A percentile compares a stretch with the other conserved stretches of the same genome.
phyloP scores from a whole-genome alignment of 1,140 invertebrate genomes.

The Coenobita brevimanus region DNA sequence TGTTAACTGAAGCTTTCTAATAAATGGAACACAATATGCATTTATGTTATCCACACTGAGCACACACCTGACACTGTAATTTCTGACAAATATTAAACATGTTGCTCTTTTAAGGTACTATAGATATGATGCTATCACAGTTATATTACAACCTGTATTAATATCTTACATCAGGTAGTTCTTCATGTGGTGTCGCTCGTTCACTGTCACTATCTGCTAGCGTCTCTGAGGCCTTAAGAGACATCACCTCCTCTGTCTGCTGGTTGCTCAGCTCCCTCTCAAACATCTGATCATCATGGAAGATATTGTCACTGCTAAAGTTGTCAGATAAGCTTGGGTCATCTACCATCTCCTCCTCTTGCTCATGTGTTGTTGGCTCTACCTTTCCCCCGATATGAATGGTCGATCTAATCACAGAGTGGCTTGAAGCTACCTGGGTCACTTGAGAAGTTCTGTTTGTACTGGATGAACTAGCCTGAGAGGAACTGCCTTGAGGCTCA shows the following conservation, averaged over 20 bases:
- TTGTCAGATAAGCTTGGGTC: constrained; percentile 37
- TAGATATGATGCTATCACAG: too few relatives aligned
- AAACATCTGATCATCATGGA: constrained; percentile 60
- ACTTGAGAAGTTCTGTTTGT: constrained; percentile 3
- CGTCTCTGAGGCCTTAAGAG: constrained; percentile 64
- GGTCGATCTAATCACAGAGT: neutral
- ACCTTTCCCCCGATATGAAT: constrained; percentile 19
- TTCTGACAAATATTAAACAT: too few relatives aligned
- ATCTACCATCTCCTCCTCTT: constrained; percentile 50
- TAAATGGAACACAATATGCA: too few relatives aligned
- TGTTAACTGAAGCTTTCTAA: too few relatives aligned
- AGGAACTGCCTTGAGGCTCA: constrained; percentile 31
- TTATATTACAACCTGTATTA: too few relatives aligned
- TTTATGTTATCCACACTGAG: too few relatives aligned
- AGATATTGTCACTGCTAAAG: constrained; percentile 37
- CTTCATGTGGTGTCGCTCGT: constrained; percentile 43
- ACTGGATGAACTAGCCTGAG: constrained; percentile 9
- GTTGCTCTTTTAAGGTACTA: too few relatives aligned
- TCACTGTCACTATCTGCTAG: constrained; percentile 67
- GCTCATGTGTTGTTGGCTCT: constrained; percentile 16
- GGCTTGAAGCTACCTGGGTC: constrained; percentile 11
- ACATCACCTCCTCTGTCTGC: constrained; percentile 65
- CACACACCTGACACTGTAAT: too few relatives aligned
- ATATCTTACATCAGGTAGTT: constrained; percentile 48
- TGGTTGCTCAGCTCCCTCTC: constrained; percentile 45